Base-by-base conservation (phyloP, 2,113 vertebrate species). In the Amazona guildingii region DNA sequence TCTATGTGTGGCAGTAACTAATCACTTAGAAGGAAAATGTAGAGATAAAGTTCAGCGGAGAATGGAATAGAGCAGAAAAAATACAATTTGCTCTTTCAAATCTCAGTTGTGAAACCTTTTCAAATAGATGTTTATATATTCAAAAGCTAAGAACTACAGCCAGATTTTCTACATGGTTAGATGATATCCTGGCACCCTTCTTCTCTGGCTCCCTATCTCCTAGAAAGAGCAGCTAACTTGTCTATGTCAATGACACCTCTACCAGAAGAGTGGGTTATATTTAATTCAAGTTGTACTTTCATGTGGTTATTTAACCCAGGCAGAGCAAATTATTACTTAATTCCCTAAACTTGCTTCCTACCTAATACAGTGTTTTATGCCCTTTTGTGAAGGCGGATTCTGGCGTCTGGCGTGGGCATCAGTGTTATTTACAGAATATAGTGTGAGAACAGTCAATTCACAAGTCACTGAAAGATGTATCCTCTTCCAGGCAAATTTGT, bases 1-100 rank as follows among this genome's bases (percentile, higher is more conserved):
- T 82, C 86, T 96, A 92, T 59, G 96, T 94, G 76, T 75, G 91
- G 78, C 86, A 90, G 68, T 86, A 96, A 95, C 93, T 96, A 95
- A 94, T 82, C 86, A 88, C 86, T 92, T 83, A 61, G 83, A 94
- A 92, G 31, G 76, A 86, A 94, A 95, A 79, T 0, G 28, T 4
- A 76, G 73, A 94, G 70, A 88, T 86, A 86, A 96, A 93, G 68
- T 90, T 70, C 74, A 83, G 74, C 43, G 67, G 39, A 67, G 59
- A 85, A 84, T 84, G 43, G 92, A 95, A 91, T 35, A 69, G 20
- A 93, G 62, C 16, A 55, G 59, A 72, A 88, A 88, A 96, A 96
- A 91, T 64, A 86, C 68, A 76, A 39, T 84, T 88, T 90, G 27
- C 91, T 89, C 64, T 79, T 96, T 93, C 92, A 83, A 86, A 67